Evolutionary conservation across 2,113 vertebrate species (phyloP), one percentile per base, ranked within the genome.

Genomic region (Podarcis raffonei): DNA sequence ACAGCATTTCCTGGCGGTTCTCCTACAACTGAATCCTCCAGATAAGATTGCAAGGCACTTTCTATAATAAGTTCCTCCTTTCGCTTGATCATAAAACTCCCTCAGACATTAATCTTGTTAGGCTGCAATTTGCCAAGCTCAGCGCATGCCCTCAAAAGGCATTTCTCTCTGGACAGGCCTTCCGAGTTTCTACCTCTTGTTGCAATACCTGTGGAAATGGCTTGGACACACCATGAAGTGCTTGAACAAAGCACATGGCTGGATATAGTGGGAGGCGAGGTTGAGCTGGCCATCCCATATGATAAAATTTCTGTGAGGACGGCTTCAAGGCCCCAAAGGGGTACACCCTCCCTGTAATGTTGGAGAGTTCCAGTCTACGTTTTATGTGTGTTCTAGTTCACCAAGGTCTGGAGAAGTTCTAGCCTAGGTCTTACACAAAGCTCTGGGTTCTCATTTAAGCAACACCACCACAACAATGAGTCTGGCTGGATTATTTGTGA

Each of bases 11-110:
- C 48, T 77, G 23, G 65, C 3, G 25, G 35, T 25, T 59, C 85
- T 27, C 62, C 5, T 20, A 87, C 9, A 89, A 66, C 20, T 0
- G 0, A 12, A 69, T 68, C 32, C 25, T 48, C 79, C 13, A 89
- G 53, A 92, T 12, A 35, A 2, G 0, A 42, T 9, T 89, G 18
- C 37, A 90, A 69, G 25, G 3, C n/a, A 90, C 13, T 72, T 86
- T 4, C 12, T 27, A 75, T 69, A 79, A 39, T 9, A 90, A 89
- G 68, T 59, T 75, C 25, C 82, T 39, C 11, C 91, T 83, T 90
- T 32, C 16, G 27, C 42, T 83, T 68, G 77, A 3, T 85, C n/a
- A 37, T 37, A 5, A 39, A 89, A 89, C 22, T 89, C 83, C 5
- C 2, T 4, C 20, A 13, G 71, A 62, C 72, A 81, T 82, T 48